phyloP scores from a whole-genome alignment of 2,888 invertebrate species.

The Hirtodrosophila alboralis region DNA sequence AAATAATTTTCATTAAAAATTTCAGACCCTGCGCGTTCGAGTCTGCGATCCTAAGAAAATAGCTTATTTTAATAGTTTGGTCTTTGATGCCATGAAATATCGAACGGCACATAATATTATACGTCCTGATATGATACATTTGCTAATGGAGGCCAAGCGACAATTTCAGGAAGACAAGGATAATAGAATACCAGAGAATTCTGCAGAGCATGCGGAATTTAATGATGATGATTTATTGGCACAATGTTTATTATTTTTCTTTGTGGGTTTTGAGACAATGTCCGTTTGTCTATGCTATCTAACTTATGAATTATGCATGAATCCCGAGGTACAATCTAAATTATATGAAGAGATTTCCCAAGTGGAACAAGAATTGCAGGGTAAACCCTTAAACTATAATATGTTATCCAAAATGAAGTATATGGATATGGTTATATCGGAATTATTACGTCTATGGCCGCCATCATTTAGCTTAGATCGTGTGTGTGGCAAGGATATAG shows the following conservation, averaged over 20 bases:
- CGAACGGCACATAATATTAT: constrained; percentile 84
- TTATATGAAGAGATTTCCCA: constrained; percentile 85
- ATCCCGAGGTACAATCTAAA: constrained; percentile 86
- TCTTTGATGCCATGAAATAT: constrained; percentile 84
- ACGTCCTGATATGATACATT: constrained; percentile 86
- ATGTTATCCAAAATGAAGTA: constrained; percentile 86
- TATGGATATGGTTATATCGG: constrained; percentile 86
- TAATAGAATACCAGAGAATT: not conserved
- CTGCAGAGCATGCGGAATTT: constrained; percentile 31
- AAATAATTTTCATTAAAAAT: not conserved
- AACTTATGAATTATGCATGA: constrained; percentile 85
- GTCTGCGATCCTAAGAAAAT: constrained; percentile 78
- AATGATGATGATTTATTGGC: constrained; percentile 85
- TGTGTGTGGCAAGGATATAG: constrained; percentile 85
- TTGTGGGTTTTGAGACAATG: constrained; percentile 85
- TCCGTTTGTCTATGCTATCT: constrained; percentile 84
- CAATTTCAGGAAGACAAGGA: constrained; percentile 38
- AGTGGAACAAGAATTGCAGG: constrained; percentile 81
- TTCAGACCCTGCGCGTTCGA: constrained; percentile 58
- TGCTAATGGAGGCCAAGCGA: constrained; percentile 85
- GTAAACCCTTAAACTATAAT: constrained; percentile 85
- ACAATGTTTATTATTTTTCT: constrained; percentile 85
- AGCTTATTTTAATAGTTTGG: constrained; percentile 83
- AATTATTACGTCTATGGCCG: constrained; percentile 85
- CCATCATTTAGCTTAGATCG: constrained; percentile 84